phyloP scores from a whole-genome alignment of 2,797 vertebrate species.

The Paguma larvata region DNA sequence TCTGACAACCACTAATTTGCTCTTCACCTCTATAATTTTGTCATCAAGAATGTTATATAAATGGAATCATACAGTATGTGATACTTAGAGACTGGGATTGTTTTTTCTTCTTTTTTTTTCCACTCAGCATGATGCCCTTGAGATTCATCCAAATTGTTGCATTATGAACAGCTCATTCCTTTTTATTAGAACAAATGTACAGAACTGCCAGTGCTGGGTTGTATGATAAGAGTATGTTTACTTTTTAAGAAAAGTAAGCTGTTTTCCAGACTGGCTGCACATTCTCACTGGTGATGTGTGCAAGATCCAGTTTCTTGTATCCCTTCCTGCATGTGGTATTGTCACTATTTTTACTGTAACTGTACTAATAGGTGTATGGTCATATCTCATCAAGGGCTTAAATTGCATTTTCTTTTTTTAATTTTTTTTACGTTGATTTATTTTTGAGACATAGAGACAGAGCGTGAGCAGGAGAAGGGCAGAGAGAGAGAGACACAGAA shows the following conservation, averaged over 20 bases:
- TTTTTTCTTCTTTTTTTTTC: background rate
- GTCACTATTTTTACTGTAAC: background rate
- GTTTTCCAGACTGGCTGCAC: background rate
- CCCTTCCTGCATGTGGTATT: background rate
- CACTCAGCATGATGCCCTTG: background rate
- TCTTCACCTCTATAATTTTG: constrained; percentile 47
- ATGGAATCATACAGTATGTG: background rate
- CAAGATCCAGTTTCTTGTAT: background rate
- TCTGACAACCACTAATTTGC: constrained; percentile 37
- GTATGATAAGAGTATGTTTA: background rate
- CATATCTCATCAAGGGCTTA: background rate
- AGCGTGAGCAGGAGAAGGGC: too few species aligned
- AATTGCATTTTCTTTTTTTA: background rate
- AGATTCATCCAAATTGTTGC: background rate
- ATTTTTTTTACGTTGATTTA: too few species aligned
- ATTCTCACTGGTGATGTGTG: background rate
- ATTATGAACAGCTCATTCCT: background rate
- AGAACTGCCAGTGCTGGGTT: background rate
- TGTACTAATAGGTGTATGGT: background rate
- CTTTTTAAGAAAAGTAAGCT: background rate
- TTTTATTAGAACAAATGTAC: background rate
- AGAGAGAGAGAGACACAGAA: too few species aligned
- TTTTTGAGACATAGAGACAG: too few species aligned
- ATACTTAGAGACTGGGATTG: background rate
- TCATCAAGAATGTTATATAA: constrained; percentile 46